Base-by-base conservation (phyloP, 1,140 invertebrate genomes). In the Drosophila carrolli region DNA sequence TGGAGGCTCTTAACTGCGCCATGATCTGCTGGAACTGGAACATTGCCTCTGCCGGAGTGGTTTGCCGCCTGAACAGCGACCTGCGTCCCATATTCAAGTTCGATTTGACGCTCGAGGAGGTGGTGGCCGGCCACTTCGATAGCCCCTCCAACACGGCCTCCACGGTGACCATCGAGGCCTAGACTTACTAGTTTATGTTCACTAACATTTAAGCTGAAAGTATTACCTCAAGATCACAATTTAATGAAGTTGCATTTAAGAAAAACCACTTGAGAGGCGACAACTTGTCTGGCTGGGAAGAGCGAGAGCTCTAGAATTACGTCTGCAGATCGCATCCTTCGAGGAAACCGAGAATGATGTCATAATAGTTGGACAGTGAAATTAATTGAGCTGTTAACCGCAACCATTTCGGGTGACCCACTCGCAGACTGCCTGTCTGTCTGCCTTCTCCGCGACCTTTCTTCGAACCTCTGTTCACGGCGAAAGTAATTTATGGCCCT, bases 11-110 rank as follows among this genome's bases (percentile, higher is more conserved):
- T 0, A 63, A 85, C 27, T 89, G 86, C 58, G 75, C 80, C 32
- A 50, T 92, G n/a, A 61, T 91, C 19, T 92, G 92, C 48, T 92
- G 86, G 91, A 91, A 92, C 60, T 92, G 91, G 91, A 92, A 88
- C 61, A 43, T 78, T 37, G 63, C 70, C 19, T 73, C 90, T 1
- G 90, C 89, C 0, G 91, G 91, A 6, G 91, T 92, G 4, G 72
- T 91, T 4, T 92, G 82, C 38, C 91, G 91, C 2, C 68, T 92
- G 13, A 75, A 80, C 1, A 44, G 5, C n/a, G 83, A 91, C 0
- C 63, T 77, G 35, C 68, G 82, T 1, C 32, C 56, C 19, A 80
- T 89, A 14, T 92, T 92, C 29, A 82, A 81, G 53, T 91, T 90
- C 44, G 72, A 79, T 27, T 66, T 72, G 51, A 61, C 60, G 8